These are phyloP conservation scores for Morus bassanus DNA, from an alignment of 2,797 vertebrate species.

Conservation along the genomic window DNA sequence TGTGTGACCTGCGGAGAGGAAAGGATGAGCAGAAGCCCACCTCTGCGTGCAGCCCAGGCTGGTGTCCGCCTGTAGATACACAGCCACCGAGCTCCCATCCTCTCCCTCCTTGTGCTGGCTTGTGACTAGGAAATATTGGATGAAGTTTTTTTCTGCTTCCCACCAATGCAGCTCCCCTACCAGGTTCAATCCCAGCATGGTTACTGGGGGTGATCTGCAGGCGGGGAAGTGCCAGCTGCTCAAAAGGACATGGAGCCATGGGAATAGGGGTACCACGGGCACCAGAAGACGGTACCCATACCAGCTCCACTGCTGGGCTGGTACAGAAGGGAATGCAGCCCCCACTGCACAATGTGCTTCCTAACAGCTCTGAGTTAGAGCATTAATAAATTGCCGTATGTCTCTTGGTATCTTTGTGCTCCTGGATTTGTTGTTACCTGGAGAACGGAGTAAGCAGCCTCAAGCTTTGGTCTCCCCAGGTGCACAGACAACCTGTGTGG, in stretches of 20 bases:
- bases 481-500: background rate
- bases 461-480: background rate
- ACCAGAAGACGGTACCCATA: background rate
- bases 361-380: background rate
- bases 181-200: background rate
- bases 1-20: constrained; percentile 87
- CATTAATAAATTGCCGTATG: accelerated
- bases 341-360: background rate
- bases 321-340: background rate
- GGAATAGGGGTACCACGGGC: background rate
- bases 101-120: background rate
- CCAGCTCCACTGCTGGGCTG: background rate
- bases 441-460: background rate
- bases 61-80: background rate
- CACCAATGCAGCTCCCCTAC: background rate
- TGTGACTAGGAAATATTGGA: background rate
- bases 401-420: background rate
- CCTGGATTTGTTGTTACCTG: background rate
- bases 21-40: background rate
- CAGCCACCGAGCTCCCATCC: background rate
- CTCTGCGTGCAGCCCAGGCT: background rate
- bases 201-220: background rate
- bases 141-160: background rate
- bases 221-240: background rate
- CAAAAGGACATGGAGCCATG: background rate